Evolutionary conservation across 2,888 invertebrate genomes (phyloP).

Genomic region (Merodon equestris): DNA sequence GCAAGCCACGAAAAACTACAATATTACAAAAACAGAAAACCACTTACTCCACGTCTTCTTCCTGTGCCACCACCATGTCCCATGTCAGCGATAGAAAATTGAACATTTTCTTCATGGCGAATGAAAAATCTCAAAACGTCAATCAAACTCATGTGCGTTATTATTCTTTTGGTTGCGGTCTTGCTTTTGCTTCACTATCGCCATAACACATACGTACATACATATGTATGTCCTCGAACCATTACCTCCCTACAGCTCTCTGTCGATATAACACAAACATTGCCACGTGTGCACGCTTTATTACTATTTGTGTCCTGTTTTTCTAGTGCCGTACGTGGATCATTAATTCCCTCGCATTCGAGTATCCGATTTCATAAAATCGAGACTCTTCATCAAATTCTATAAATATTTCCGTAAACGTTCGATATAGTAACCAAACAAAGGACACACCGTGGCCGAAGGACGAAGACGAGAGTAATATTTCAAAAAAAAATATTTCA

Average conservation of each 20-base stretch:
- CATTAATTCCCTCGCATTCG: constrained; percentile 67
- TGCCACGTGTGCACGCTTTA: constrained; percentile 56
- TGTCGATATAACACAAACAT: constrained; percentile 63
- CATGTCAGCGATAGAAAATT: constrained; percentile 11
- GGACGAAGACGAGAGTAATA: constrained; percentile 52
- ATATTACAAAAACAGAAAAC: constrained; percentile 29
- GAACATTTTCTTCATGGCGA: constrained; percentile 39
- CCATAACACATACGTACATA: too few relatives aligned
- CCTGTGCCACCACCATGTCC: not conserved
- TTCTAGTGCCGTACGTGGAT: constrained; percentile 51
- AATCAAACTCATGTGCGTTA: constrained; percentile 63
- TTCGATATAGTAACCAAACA: constrained; percentile 49
- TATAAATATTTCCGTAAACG: constrained; percentile 68
- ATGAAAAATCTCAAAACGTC: constrained; percentile 63
- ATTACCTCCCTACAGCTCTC: not conserved
- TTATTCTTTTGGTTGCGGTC: constrained; percentile 62
- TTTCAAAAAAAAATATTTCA: constrained; percentile 67
- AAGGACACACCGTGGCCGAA: constrained; percentile 19
- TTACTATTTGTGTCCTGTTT: constrained; percentile 54
- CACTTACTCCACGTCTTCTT: constrained; percentile 45
- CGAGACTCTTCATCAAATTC: constrained; percentile 67
- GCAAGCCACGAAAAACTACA: constrained; percentile 40
- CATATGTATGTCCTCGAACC: too few relatives aligned
- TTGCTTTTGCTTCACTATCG: too few relatives aligned
- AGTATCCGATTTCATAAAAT: constrained; percentile 69